Conservation (phyloP, 2,113 vertebrate species). For the Silurus glanis region DNA sequence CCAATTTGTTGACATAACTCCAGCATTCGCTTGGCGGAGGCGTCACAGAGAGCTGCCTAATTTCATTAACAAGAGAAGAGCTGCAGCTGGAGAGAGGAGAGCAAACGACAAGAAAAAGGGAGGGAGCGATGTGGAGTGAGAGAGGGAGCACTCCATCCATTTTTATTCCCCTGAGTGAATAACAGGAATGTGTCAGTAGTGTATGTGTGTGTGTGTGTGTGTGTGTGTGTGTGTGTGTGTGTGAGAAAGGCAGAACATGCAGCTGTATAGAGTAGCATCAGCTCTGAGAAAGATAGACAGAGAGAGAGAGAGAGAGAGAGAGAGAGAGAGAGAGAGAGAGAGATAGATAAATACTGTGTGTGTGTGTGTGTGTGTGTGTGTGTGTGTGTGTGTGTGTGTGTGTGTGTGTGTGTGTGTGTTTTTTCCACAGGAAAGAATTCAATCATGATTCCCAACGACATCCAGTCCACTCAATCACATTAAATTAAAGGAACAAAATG, state of each 20-base stretch:
- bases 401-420: not conserved
- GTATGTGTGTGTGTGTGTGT: constrained; percentile 46
- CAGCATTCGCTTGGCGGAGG: constrained; percentile 49
- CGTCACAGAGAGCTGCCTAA: constrained; percentile 47
- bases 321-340: constrained; percentile 5
- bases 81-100: constrained; percentile 48
- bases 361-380: not conserved
- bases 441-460: not conserved
- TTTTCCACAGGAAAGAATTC: not conserved
- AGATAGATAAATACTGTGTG: constrained; percentile 41
- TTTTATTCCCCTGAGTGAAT: constrained; percentile 44
- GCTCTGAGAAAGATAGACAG: not conserved
- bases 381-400: not conserved
- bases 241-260: constrained; percentile 46
- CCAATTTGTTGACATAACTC: constrained; percentile 56
- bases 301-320: not conserved
- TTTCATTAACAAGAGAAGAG: constrained; percentile 53
- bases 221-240: constrained; percentile 43
- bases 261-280: constrained; percentile 41
- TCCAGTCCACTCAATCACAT: no score
- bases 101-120: constrained; percentile 11
- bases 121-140: not conserved
- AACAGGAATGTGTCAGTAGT: constrained; percentile 51
- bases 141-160: constrained; percentile 27
- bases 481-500: no score